Base-by-base conservation (phyloP, 2,797 vertebrate species). In the Naso thynnoides region DNA sequence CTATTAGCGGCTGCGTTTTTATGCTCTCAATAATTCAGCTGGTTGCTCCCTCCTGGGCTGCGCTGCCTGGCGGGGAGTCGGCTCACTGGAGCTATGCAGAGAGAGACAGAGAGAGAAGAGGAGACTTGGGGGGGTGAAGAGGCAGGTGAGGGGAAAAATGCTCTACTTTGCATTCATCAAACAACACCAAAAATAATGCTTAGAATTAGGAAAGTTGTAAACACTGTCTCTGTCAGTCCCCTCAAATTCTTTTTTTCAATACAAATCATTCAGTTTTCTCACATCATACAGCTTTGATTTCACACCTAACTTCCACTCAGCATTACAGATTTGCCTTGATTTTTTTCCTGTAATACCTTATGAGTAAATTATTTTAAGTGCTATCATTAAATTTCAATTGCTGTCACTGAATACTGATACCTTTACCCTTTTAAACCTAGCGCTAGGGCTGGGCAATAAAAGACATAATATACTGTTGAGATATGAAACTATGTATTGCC, bases 11-110 rank as follows among this genome's bases (percentile, higher is more conserved):
- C 86, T 88, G 88, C 83, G 82, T 94, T 94, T 94, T 93, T 93
- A 91, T 91, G 84, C 90, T 90, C 88, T 94, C 92, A 95, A 94
- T 95, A 94, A 95, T 95, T 95, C 91, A 93, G 89, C 87, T 82
- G 81, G 87, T 89, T 85, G 89, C 86, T 92, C 79, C 81, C 92
- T 87, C 91, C 86, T 85, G 91, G 90, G 87, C 88, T 36, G 75
- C 81, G 19, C 83, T 76, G 88, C 84, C 89, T 89, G 88, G 85
- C 76, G 88, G 82, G 76, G 88, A 90, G 80, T 79, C 85, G 53
- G 91, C 85, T 89, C 91, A 88, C 84, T 90, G 83, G 88, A 90
- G 88, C 87, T 86, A 55, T 65, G 50, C 80, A 68, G 83, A 80
- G 75, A 81, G 50, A 41, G 45, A 39, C 15, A 5, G 36, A 42